Evolutionary conservation across 2,113 vertebrate species (phyloP), one percentile per base, ranked within the genome.

Genomic region (Scalopus aquaticus): DNA sequence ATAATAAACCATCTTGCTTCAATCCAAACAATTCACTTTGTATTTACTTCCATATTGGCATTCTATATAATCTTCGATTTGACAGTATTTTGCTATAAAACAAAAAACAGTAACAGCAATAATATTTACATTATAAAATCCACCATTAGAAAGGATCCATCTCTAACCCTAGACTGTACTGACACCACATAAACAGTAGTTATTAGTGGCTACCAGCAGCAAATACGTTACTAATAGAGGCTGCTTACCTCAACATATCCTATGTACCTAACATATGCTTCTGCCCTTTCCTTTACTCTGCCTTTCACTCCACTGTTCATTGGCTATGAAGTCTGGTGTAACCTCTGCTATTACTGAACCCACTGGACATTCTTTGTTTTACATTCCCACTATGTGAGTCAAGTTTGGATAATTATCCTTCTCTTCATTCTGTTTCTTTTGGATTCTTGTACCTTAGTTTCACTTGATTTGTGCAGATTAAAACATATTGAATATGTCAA

Each of bases 401-500:
- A 77, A 81, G 13, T 58, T 64, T 76, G 32, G 2, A 35, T 37
- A 58, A 74, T 58, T 84, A 9, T 16, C n/a, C 15, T 84, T 76
- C 6, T 12, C 60, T 88, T 80, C 3, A n/a, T 44, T 32, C 64
- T 72, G 35, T 19, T 3, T 44, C 54, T 64, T 90, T 77, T 12
- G 37, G 35, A 77, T 60, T 12, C 11, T 88, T 44, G 6, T 3
- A 80, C 1, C 17, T 88, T 16, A 39, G 20, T 51, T 44, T 80
- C 6, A 49, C 17, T 35, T 85, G 24, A 12, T 51, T 93, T 51
- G 7, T 60, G 32, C 0, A 58, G 8, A 67, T n/a, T 89, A 13
- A 24, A 58, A 83, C 89, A 37, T 72, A 20, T 10, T 76, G 28
- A 90, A 28, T 30, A 87, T 6, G 26, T 77, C 44, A 94, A 90